phyloP scores from a whole-genome alignment of 2,797 vertebrate species.

The Diglossa cyanea region DNA sequence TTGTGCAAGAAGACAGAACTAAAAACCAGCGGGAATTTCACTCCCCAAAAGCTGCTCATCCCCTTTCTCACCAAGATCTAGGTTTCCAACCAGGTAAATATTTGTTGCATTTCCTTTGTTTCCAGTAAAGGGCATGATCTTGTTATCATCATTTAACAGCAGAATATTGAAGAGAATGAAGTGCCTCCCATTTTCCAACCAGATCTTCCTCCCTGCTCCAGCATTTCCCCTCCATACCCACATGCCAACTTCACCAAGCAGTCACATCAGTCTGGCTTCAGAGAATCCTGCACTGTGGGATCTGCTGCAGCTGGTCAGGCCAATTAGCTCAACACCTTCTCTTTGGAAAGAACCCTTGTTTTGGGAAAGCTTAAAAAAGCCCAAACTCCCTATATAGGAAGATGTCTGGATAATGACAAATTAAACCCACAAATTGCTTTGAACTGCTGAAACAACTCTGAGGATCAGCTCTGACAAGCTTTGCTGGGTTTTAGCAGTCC shows the following conservation, averaged over 20 bases:
- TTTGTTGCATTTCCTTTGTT: background rate
- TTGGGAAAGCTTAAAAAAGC: background rate
- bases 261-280: background rate
- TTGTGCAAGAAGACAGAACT: background rate
- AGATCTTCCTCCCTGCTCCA: background rate
- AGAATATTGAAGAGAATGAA: background rate
- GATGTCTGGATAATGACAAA: background rate
- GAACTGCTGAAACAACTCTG: background rate
- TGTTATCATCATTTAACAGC: background rate
- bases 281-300: background rate
- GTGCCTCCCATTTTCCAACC: background rate
- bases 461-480: background rate
- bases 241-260: background rate
- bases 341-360: background rate
- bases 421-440: background rate
- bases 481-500: background rate
- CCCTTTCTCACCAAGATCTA: background rate
- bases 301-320: background rate
- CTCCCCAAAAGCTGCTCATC: background rate
- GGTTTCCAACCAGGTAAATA: background rate
- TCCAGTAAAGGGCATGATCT: background rate
- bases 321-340: background rate
- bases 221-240: background rate
- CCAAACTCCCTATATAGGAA: background rate
- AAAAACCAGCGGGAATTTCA: background rate